These are phyloP conservation scores for Diachasmimorpha longicaudata DNA, from an alignment of 1,140 invertebrate genomes.

Conservation along the genomic window DNA sequence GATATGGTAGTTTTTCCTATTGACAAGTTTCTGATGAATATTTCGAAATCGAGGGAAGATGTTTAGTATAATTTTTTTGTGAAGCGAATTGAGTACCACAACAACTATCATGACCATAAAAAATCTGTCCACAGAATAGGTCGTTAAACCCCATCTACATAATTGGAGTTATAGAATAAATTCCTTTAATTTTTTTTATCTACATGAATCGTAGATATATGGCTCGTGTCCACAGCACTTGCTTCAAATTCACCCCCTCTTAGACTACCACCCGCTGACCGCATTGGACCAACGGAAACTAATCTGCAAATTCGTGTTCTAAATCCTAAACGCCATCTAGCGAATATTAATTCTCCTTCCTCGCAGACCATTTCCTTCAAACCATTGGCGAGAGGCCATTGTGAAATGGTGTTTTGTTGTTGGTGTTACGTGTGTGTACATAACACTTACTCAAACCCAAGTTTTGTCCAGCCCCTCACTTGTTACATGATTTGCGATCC, in stretches of 20 bases:
- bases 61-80: no score
- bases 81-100: no score
- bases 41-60: no score
- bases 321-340: constrained; percentile 30
- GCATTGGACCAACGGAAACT: constrained; percentile 25
- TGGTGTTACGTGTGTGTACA: neutral
- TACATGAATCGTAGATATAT: neutral
- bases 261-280: neutral
- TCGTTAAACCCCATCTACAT: no score
- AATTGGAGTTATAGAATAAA: no score
- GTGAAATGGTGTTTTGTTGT: neutral
- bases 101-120: no score
- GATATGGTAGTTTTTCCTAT: no score
- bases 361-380: neutral
- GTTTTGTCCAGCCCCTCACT: neutral
- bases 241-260: constrained; percentile 16
- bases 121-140: no score
- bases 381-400: neutral
- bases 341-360: constrained; percentile 32
- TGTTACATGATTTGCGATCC: constrained; percentile 5
- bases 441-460: neutral
- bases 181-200: neutral
- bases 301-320: constrained; percentile 35
- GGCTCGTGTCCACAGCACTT: constrained; percentile 25
- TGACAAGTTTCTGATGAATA: no score